phyloP scores from a whole-genome alignment of 2,888 invertebrate species.

The Phortica magna region DNA sequence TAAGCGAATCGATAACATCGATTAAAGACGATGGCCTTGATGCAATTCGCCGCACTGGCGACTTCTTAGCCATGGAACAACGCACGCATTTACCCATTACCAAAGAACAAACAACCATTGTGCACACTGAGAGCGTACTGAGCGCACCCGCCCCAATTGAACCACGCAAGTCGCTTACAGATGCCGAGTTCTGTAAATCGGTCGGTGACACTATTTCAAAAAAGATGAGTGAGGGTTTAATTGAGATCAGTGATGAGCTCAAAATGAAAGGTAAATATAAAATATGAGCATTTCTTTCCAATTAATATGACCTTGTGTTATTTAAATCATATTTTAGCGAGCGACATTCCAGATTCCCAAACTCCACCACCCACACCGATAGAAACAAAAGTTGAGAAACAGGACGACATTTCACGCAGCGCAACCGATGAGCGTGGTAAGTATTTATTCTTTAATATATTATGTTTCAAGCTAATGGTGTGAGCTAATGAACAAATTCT shows the following conservation, averaged over 20 bases:
- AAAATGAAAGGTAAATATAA: conserved; percentile 63
- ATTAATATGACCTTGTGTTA: not conserved
- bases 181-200: conserved; percentile 77
- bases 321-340: conserved; percentile 50
- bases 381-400: conserved; percentile 66
- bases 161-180: conserved; percentile 74
- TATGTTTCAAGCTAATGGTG: not conserved
- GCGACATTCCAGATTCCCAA: conserved; percentile 75
- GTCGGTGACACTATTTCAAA: conserved; percentile 76
- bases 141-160: conserved; percentile 61
- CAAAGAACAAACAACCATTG: not conserved
- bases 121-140: conserved; percentile 41
- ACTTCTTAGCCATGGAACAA: conserved; percentile 44
- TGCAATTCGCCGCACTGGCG: conserved; percentile 42
- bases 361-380: conserved; percentile 78
- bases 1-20: conserved; percentile 43
- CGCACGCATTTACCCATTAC: conserved; percentile 30
- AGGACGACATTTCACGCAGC: conserved; percentile 52
- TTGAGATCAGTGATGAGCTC: conserved; percentile 74
- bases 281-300: not conserved
- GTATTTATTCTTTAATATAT: not conserved
- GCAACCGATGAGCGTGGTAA: conserved; percentile 44
- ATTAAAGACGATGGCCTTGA: conserved; percentile 46
- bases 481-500: not conserved
- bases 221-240: conserved; percentile 76